A percentile compares a stretch with the other conserved stretches of the same genome.
phyloP scores from a whole-genome alignment of 2,888 invertebrate species.

The Drosophila anceps region DNA sequence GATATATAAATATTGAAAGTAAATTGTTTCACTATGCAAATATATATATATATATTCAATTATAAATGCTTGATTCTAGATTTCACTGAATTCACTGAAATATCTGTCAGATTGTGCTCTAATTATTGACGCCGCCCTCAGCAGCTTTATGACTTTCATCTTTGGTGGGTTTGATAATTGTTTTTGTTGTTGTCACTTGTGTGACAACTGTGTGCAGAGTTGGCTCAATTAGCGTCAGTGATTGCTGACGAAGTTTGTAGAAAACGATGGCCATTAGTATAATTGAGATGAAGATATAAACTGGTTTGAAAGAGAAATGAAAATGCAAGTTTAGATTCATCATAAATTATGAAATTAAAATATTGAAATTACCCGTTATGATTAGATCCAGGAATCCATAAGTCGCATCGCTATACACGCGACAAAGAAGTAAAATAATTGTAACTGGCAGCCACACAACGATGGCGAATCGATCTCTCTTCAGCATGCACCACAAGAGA shows the following conservation, averaged over 20 bases:
- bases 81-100: background rate
- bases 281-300: slow-evolving; percentile 2
- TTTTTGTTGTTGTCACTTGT: background rate
- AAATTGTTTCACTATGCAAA: background rate
- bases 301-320: background rate
- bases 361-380: background rate
- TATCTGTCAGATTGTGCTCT: background rate
- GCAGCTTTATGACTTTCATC: background rate
- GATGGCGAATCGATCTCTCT: slow-evolving; percentile 4
- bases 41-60: background rate
- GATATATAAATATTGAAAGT: background rate
- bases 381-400: slow-evolving; percentile 10
- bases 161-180: background rate
- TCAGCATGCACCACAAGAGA: slow-evolving; percentile 4
- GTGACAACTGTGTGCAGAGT: background rate
- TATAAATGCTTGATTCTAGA: background rate
- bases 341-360: no score
- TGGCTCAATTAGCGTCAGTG: slow-evolving; percentile 1
- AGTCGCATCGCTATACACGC: slow-evolving; percentile 1
- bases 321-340: background rate
- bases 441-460: background rate
- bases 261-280: slow-evolving; percentile 4
- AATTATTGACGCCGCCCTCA: background rate
- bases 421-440: background rate
- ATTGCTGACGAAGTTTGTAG: slow-evolving; percentile 5